A percentile compares a stretch with the other conserved stretches of the same genome.
These are phyloP conservation scores for Pyrochroa serraticornis DNA, from an alignment of 2,888 invertebrate genomes.

Conservation along the genomic window DNA sequence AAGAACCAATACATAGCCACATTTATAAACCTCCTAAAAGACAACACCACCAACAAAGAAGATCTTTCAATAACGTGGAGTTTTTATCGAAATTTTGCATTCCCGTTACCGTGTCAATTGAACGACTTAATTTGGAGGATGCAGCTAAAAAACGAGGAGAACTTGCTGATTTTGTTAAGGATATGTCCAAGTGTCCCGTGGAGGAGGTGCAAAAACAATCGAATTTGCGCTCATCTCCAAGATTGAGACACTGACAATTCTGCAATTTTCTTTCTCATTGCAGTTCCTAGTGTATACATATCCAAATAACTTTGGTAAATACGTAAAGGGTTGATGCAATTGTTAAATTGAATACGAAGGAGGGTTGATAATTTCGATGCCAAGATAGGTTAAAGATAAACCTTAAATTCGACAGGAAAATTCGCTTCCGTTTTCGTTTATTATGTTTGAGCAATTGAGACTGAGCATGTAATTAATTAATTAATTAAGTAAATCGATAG, in stretches of 20 bases:
- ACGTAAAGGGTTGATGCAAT: too few relatives aligned
- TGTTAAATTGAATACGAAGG: too few relatives aligned
- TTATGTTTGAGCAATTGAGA: too few relatives aligned
- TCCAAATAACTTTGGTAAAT: not conserved
- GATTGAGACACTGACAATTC: conserved; percentile 1
- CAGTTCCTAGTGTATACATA: not conserved
- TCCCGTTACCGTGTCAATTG: conserved; percentile 28
- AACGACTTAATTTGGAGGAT: conserved; percentile 19
- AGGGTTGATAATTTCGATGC: too few relatives aligned
- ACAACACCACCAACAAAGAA: conserved; percentile 35
- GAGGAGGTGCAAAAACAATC: not conserved
- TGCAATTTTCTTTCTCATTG: not conserved
- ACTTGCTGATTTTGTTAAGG: not conserved
- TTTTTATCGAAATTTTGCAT: conserved; percentile 31
- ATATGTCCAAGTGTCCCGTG: conserved; percentile 6
- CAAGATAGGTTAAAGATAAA: too few relatives aligned
- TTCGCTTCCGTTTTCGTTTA: too few relatives aligned
- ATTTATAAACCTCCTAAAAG: conserved; percentile 39
- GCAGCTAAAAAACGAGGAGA: conserved; percentile 7
- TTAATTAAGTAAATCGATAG: too few relatives aligned
- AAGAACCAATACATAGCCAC: conserved; percentile 20
- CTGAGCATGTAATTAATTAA: too few relatives aligned
- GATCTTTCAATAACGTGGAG: conserved; percentile 24
- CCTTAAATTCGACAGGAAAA: too few relatives aligned
- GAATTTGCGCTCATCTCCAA: conserved; percentile 7